Evolutionary conservation across 2,797 vertebrate genomes (phyloP).

Genomic region (Notoglanidium macrostoma): DNA sequence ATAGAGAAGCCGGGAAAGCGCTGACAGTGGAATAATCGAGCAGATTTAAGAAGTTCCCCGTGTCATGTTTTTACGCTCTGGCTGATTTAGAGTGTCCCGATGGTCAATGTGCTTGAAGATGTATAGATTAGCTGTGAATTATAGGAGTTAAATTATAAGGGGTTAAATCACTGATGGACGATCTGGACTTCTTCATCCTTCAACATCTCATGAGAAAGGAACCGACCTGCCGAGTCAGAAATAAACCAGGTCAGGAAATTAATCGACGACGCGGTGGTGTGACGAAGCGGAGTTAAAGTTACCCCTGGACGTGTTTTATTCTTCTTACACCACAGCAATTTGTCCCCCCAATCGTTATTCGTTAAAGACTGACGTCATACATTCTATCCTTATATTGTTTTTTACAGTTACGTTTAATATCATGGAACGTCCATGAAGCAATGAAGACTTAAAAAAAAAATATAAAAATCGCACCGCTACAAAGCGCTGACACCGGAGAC

Average conservation of each 20-base stretch:
- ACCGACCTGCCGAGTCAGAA: background rate
- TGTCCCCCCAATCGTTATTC: background rate
- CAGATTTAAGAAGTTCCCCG: slow-evolving; percentile 55
- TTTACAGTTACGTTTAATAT: background rate
- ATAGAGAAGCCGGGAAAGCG: slow-evolving; percentile 45
- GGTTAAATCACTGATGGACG: slow-evolving; percentile 30
- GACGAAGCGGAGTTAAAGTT: background rate
- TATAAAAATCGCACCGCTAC: background rate
- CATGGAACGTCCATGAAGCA: background rate
- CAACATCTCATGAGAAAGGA: background rate
- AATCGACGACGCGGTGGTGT: background rate
- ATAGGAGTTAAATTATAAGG: slow-evolving; percentile 13
- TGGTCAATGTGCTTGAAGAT: slow-evolving; percentile 36
- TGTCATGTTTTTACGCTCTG: slow-evolving; percentile 56
- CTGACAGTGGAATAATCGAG: slow-evolving; percentile 55
- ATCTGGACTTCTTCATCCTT: background rate
- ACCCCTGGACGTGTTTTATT: background rate
- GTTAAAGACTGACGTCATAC: background rate
- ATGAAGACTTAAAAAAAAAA: no score
- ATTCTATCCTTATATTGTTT: background rate
- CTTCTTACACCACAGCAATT: background rate
- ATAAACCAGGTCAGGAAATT: background rate
- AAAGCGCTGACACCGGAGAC: background rate
- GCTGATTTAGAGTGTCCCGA: slow-evolving; percentile 47
- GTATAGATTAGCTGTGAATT: slow-evolving; percentile 52